Base-by-base conservation (phyloP, 1,140 invertebrate genomes). In the Lysiphlebus fabarum region DNA sequence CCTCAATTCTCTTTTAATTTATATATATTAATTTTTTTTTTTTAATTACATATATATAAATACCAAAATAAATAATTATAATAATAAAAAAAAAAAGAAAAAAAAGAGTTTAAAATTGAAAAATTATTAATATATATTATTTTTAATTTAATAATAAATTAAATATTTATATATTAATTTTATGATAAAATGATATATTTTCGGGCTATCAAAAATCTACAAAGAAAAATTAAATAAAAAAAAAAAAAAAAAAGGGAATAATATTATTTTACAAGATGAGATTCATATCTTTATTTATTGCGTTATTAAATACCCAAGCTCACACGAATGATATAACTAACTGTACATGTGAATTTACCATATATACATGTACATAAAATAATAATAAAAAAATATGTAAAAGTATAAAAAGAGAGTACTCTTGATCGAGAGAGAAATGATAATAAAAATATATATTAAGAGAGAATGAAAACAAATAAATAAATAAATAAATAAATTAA, bases 201-300 rank as follows among this genome's bases (percentile, higher is more conserved):
- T 47, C 12, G 14, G 7, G 9, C 14, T 47, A 47, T n/a, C 44
- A 6, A 12, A 47, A n/a, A 6, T 17, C 44, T 26, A 17, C 17
- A 40, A 40, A 40, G 4, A 10, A 40, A 7, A 10, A 40, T 2
- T 40, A 40, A 40, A 8, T 4, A 40, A 4, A n/a, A n/a, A n/a
- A n/a, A n/a, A n/a, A n/a, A n/a, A n/a, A n/a, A n/a, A n/a, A n/a
- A n/a, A n/a, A n/a, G n/a, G n/a, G n/a, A 40, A 40, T 40, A 40
- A 8, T 10, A 40, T 10, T 40, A 51, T 51, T 34, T 51, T 51
- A 51, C 36, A 36, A 36, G 56, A n/a, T n/a, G n/a, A 63, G 69
- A 72, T 70, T 63, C 62, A 62, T 71, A 74, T 73, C 72, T 70
- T 74, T 69, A 70, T 74, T 75, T 72, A 73, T 75, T 72, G 70